Evolutionary conservation across 2,113 vertebrate species (phyloP).

Genomic region (Stomatorhinus ivindoensis): DNA sequence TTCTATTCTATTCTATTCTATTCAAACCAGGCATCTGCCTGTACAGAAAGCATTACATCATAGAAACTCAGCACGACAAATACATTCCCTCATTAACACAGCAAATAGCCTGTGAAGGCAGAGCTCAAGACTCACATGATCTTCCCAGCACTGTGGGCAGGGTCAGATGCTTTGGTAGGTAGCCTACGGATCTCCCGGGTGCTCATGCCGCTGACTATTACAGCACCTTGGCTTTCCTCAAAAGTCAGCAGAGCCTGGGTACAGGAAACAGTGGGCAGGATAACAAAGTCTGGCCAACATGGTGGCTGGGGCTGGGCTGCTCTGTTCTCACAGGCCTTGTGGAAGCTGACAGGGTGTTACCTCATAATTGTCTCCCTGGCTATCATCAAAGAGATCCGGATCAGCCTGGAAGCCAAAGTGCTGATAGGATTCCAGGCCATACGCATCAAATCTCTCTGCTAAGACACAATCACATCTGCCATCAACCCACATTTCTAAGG

Average conservation of each 20-base stretch:
- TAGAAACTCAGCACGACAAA: not conserved
- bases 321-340: not conserved
- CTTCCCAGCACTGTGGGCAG: slow-evolving; percentile 37
- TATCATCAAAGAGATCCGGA: slow-evolving; percentile 31
- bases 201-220: slow-evolving; percentile 42
- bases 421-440: slow-evolving; percentile 15
- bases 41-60: not conserved
- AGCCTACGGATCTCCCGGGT: slow-evolving; percentile 54
- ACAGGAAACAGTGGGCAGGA: not conserved
- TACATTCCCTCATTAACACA: not conserved
- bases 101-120: not conserved
- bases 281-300: too few relatives aligned
- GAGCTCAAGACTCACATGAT: slow-evolving; percentile 48
- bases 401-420: slow-evolving; percentile 14
- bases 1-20: too few relatives aligned
- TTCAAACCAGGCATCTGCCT: slow-evolving; percentile 65
- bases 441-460: slow-evolving; percentile 1
- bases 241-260: slow-evolving; percentile 58
- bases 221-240: slow-evolving; percentile 59
- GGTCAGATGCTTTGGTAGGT: slow-evolving; percentile 52
- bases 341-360: slow-evolving; percentile 29
- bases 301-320: not conserved
- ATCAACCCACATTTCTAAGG: not conserved
- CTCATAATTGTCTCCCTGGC: slow-evolving; percentile 61
- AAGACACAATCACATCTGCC: not conserved